Percentiles rank a stretch among this genome's conserved stretches.
Evolutionary conservation across 2,113 vertebrate species (phyloP).

Genomic region (Sprattus sprattus): DNA sequence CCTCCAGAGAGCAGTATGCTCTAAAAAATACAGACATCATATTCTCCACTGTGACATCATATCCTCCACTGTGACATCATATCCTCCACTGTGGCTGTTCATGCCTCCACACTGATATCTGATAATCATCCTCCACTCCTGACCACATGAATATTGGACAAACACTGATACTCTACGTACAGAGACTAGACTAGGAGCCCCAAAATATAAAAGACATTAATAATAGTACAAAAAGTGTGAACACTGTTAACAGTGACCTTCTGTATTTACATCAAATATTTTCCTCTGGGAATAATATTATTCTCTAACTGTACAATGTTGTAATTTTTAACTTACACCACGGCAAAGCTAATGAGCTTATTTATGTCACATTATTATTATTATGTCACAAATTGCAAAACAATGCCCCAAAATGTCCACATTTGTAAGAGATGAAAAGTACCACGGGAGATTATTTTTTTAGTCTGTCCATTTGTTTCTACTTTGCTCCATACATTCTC

Average conservation of each 20-base stretch:
- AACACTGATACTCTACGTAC: not conserved
- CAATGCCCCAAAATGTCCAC: not conserved
- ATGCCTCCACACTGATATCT: not conserved
- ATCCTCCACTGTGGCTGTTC: not conserved
- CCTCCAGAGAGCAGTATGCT: too few species aligned
- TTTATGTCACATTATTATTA: too few species aligned
- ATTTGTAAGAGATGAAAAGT: not conserved
- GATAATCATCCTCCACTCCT: not conserved
- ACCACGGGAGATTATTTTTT: not conserved
- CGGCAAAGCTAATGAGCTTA: not conserved
- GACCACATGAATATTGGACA: not conserved
- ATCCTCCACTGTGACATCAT: not conserved
- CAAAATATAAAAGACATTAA: not conserved
- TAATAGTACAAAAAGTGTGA: not conserved
- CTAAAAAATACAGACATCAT: too few species aligned
- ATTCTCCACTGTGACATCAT: too few species aligned
- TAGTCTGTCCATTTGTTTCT: constrained; percentile 35
- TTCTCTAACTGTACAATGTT: not conserved
- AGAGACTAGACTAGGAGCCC: not conserved
- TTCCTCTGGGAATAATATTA: not conserved
- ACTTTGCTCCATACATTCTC: constrained; percentile 95
- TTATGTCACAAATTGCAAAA: not conserved
- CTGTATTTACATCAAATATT: constrained; percentile 7
- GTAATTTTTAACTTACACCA: not conserved
- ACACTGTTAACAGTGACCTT: not conserved